Percentiles rank a stretch among this genome's conserved stretches.
phyloP scores from a whole-genome alignment of 2,113 vertebrate genomes.

The Serilophus lunatus region DNA sequence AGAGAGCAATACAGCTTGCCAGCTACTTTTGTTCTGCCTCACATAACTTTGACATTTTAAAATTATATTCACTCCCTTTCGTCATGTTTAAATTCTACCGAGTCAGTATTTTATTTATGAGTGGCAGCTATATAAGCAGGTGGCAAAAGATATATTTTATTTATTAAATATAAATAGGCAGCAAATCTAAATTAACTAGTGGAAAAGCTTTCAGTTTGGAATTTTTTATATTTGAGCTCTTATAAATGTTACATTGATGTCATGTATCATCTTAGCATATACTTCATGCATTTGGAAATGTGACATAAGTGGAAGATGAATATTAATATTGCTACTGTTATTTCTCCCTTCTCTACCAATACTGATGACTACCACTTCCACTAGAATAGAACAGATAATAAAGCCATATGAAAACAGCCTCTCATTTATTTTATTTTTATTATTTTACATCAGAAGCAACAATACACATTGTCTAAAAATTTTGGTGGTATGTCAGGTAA shows the following conservation, averaged over 20 bases:
- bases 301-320: background rate
- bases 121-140: background rate
- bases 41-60: background rate
- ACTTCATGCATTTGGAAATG: background rate
- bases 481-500: background rate
- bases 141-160: background rate
- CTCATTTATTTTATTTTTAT: background rate
- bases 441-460: background rate
- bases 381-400: background rate
- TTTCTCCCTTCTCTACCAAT: background rate
- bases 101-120: background rate
- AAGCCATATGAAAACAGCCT: background rate
- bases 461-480: background rate
- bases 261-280: background rate
- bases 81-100: background rate
- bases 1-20: background rate
- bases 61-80: background rate
- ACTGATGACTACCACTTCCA: background rate
- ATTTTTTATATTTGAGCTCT: background rate
- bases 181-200: background rate
- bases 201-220: background rate
- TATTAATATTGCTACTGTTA: constrained; percentile 11
- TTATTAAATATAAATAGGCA: constrained; percentile 32
- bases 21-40: background rate
- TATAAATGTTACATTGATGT: background rate